Evolutionary conservation across 2,113 vertebrate species (phyloP), one percentile per base, ranked within the genome.

Genomic region (Ancistrus triradiatus): DNA sequence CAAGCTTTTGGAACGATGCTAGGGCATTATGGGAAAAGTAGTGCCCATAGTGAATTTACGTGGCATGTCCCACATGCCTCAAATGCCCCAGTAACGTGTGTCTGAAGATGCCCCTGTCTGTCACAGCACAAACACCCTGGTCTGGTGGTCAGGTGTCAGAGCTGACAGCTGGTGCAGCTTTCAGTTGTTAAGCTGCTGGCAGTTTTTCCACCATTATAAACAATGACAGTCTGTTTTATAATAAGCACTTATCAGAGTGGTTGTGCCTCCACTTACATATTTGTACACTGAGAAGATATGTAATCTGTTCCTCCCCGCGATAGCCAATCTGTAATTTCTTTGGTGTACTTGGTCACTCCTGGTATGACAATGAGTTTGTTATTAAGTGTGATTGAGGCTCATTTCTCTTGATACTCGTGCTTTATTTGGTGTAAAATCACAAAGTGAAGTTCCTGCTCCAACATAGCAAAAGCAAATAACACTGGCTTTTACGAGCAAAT

Each of bases 61-160:
- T n/a, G n/a, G n/a, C n/a, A n/a, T n/a, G n/a, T n/a, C n/a, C n/a
- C n/a, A n/a, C n/a, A n/a, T n/a, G n/a, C n/a, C n/a, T n/a, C n/a
- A n/a, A n/a, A n/a, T n/a, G n/a, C n/a, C n/a, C n/a, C n/a, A n/a
- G n/a, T n/a, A n/a, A n/a, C n/a, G n/a, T n/a, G n/a, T n/a, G n/a
- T n/a, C n/a, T n/a, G n/a, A n/a, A n/a, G n/a, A n/a, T n/a, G n/a
- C n/a, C n/a, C n/a, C n/a, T n/a, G n/a, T n/a, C n/a, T n/a, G n/a
- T n/a, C 37, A 51, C 49, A 63, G n/a, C 44, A 65, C 49, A 46
- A 19, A 46, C 17, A 11, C 22, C 37, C 25, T 44, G 46, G 37
- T 44, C 63, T 65, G 25, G 19, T 60, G 66, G 63, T 58, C 40
- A 70, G 68, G 44, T 67, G 59, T 52, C 63, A 63, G 42, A 57